Evolutionary conservation across 2,797 vertebrate genomes (phyloP), one percentile per base, ranked within the genome.

Genomic region (Pristis pectinata): DNA sequence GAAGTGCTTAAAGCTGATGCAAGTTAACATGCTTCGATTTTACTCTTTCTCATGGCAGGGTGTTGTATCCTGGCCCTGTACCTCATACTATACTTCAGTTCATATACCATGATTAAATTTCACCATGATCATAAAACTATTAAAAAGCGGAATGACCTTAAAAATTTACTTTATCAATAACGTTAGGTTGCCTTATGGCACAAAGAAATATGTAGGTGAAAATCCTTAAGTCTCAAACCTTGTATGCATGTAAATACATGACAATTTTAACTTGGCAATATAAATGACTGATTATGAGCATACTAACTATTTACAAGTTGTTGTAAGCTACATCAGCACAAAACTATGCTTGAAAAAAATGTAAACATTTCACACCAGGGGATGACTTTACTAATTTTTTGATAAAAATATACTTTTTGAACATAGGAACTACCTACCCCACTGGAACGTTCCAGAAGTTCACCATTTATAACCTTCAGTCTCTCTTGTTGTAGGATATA

Each of bases 401-500:
- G n/a, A 67, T 19, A 9, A 67, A 24, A 56, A 70, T n/a, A 27
- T 91, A 44, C 19, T 37, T 59, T 37, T 41, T 74, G 22, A 93
- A 70, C 44, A 19, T 4, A 44, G 9, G 6, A 37, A 74, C 41
- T 76, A 74, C 98, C 97, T 97, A 99, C 99, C 98, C 98, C 99
- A 95, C 98, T 97, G 87, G 98, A 98, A 94, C 98, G 97, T 95
- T 99, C 98, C 95, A 98, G 98, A 94, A 98, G 97, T 95, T 97
- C 98, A 95, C 98, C 98, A 95, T 98, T 98, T 95, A 98, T 95
- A 85, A 98, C 97, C 95, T 98, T 97, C 94, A 98, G 97, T 95
- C 98, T 98, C 95, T 98, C 98, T 95, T 97, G 97, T 95, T 98
- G 97, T 94, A 97, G 95, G 64, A 95, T 92, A 61, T 97, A 97